A percentile compares a stretch with the other conserved stretches of the same genome.
These are phyloP conservation scores for Drosophila busckii DNA, from an alignment of 1,140 invertebrate genomes.

Conservation along the genomic window DNA sequence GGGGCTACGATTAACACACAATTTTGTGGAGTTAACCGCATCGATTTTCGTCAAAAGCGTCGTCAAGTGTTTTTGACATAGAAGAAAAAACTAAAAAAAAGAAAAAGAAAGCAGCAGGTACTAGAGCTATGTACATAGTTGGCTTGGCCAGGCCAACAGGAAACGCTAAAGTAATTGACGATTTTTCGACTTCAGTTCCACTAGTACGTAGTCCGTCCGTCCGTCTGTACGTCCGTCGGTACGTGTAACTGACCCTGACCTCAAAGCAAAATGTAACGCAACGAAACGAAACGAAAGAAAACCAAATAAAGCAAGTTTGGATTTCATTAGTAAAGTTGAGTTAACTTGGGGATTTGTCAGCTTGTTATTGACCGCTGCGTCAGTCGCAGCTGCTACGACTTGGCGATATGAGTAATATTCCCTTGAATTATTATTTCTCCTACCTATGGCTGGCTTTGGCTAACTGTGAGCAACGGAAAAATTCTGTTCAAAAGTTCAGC, in stretches of 20 bases:
- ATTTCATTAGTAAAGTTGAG: conserved; percentile 30
- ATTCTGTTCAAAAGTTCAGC: too few relatives aligned
- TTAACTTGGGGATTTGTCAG: conserved; percentile 24
- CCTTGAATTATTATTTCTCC: not conserved
- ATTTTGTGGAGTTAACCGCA: conserved; percentile 11
- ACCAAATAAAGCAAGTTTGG: conserved; percentile 5
- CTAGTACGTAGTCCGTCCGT: not conserved
- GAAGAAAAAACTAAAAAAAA: too few relatives aligned
- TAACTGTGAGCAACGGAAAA: too few relatives aligned
- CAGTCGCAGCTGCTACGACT: conserved; percentile 9
- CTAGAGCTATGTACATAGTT: conserved; percentile 36
- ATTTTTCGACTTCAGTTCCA: conserved; percentile 23
- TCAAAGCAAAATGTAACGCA: conserved; percentile 14
- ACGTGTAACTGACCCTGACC: conserved; percentile 45
- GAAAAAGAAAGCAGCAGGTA: too few relatives aligned
- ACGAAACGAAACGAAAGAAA: not conserved
- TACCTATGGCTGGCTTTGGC: conserved; percentile 1
- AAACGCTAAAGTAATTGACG: conserved; percentile 47
- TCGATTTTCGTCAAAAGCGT: conserved; percentile 8
- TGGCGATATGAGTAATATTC: conserved; percentile 1
- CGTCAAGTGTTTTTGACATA: too few relatives aligned
- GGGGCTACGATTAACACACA: conserved; percentile 42
- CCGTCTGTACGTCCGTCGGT: not conserved
- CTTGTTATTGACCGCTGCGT: not conserved
- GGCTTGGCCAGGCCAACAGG: conserved; percentile 21